A percentile compares a stretch with the other conserved stretches of the same genome.
Conservation (phyloP, 2,113 vertebrate species). For the Cebus imitator region DNA sequence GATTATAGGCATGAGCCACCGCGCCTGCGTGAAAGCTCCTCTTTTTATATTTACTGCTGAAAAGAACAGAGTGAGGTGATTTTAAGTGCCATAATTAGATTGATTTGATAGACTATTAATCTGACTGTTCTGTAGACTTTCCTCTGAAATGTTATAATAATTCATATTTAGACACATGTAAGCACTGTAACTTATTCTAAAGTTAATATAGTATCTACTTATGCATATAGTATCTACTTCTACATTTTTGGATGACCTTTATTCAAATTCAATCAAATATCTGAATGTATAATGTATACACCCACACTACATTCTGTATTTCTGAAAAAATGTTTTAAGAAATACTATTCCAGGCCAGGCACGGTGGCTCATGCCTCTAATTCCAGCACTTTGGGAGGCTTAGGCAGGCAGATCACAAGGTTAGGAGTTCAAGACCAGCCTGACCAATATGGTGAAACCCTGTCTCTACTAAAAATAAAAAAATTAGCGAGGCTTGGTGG, state of each 20-base stretch:
- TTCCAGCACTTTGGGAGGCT: too few species aligned
- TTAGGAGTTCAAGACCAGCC: too few species aligned
- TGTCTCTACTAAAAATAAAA: too few species aligned
- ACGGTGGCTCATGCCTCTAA: too few species aligned
- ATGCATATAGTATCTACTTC: background rate
- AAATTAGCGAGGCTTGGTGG: too few species aligned
- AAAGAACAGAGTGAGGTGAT: background rate
- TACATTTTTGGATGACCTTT: background rate
- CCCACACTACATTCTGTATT: background rate
- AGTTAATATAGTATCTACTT: background rate
- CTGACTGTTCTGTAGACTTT: constrained; percentile 5
- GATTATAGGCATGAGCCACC: too few species aligned
- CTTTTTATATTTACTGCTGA: background rate
- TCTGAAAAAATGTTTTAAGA: background rate
- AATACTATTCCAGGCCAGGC: background rate
- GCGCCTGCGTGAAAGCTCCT: too few species aligned
- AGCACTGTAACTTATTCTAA: background rate
- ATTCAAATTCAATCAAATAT: constrained; percentile 20
- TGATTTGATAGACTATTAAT: background rate
- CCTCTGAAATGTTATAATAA: background rate
- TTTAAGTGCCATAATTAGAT: background rate
- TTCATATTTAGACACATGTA: constrained; percentile 9
- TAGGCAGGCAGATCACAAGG: too few species aligned
- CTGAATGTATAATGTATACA: background rate
- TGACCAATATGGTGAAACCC: too few species aligned